These are phyloP conservation scores for Diachasmimorpha longicaudata DNA, from an alignment of 1,140 invertebrate genomes.

Conservation along the genomic window DNA sequence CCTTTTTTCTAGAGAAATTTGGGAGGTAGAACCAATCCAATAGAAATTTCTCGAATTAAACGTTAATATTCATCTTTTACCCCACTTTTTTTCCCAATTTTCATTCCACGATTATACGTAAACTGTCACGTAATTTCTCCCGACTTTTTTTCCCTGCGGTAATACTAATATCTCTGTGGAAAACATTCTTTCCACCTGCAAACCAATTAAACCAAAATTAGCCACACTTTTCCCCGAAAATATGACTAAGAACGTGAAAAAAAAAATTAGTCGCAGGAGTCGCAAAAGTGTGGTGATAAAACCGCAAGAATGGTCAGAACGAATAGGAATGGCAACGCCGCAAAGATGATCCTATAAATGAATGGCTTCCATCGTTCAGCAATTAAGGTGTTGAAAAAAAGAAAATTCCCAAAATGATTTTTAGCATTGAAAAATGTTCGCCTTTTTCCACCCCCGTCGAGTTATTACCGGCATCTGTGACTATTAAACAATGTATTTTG, in stretches of 20 bases:
- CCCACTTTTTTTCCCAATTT: too few species aligned
- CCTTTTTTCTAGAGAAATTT: too few species aligned
- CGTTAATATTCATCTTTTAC: too few species aligned
- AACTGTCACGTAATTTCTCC: too few species aligned
- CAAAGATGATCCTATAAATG: conserved; percentile 44
- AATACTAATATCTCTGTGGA: background rate
- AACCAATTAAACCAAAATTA: conserved; percentile 50
- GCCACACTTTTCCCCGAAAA: conserved; percentile 16
- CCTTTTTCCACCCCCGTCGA: background rate
- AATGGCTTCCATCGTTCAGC: conserved; percentile 56
- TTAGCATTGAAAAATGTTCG: background rate
- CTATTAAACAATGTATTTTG: background rate
- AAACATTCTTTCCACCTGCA: background rate
- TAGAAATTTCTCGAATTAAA: background rate
- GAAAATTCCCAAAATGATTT: background rate
- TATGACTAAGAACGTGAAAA: conserved; percentile 12
- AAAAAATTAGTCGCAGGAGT: conserved; percentile 16
- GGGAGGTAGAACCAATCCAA: background rate
- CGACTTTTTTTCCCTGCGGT: background rate
- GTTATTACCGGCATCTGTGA: background rate
- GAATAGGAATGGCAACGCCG: conserved; percentile 21
- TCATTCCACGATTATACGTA: too few species aligned
- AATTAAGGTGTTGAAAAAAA: conserved; percentile 48
- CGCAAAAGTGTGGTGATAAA: conserved; percentile 5
- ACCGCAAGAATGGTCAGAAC: conserved; percentile 14